Base-by-base conservation (phyloP, 1,140 invertebrate species). In the Diploscapter pachys region DNA sequence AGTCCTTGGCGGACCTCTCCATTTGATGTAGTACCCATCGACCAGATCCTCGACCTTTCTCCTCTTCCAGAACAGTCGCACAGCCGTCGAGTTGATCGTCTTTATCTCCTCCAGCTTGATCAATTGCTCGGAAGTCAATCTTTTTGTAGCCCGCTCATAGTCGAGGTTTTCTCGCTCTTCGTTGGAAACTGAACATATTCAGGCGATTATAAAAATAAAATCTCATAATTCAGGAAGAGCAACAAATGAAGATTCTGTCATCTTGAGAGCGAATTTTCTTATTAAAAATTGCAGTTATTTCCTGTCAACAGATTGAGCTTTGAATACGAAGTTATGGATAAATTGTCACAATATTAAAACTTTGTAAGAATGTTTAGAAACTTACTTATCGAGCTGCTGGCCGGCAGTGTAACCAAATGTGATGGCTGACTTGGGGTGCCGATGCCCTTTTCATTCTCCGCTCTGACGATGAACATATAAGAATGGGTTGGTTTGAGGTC, bases 21-120 rank as follows among this genome's bases (percentile, higher is more conserved):
- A 98, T 75, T 94, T 91, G 63, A 98, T 92, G 84, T 96, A 95
- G 31, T 95, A 91, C 8, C 95, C 95, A 88, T 97, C 92, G 0
- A 95, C 59, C 4, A 74, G 51, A 3, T 74, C 73, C 50, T 74
- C 73, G 61, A 69, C 13, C 59, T 69, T 68, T 51, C 49, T 68
- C 73, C 49, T 90, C 88, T 91, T 91, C 93, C 93, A 96, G 71
- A 90, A 90, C 78, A 95, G 89, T 87, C 91, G 90, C 3, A 95
- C 89, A 55, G 92, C 91, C 56, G 91, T 93, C 3, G 93, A 92
- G 72, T 90, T 92, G 75, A 92, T 87, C 13, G 92, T 88, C 81
- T 91, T 90, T 9, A 93, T 90, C 82, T 93, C 90, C 79, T 89
- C 89, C 65, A 95, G 88, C 76, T 91, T 90, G 70, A 96, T 90